Evolutionary conservation across 2,797 vertebrate genomes (phyloP), one percentile per base, ranked within the genome.

Genomic region (Pipistrellus pipistrellus): DNA sequence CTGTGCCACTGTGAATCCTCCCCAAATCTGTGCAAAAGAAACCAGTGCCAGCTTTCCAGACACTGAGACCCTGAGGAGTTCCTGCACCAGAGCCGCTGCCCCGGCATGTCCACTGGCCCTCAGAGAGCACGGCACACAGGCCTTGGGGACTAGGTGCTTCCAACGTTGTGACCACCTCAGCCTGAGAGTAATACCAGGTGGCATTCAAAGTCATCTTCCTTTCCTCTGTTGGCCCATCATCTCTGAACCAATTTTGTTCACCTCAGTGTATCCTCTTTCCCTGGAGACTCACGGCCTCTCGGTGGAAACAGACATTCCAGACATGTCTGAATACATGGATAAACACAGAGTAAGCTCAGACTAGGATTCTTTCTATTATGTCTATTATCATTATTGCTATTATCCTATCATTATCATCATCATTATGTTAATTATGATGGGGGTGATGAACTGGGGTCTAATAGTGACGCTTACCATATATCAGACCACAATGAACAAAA

Each of bases 371-470:
- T 93, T 86, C 90, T 48, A 18, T 68, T 73, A 55, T 57, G 72
- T 80, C 77, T 88, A 78, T 91, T 91, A 82, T 89, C 84, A 72
- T 96, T 75, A 97, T 48, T 73, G 85, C 71, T 76, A 96, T 96
- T 97, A 93, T 95, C 64, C 69, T 72, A 90, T 96, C 84, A 95
- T 88, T 59, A 76, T 84, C 35, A 64, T 82, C 9, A 86, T 95
- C 32, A 71, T 82, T 32, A 83, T 35, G 35, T 82, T 82, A 82
- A 82, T 66, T 66, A 93, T 62, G 55, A 82, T 23, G 32, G 48
- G 85, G 32, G 76, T 51, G 71, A 95, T 64, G 62, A 95, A 94
- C 84, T 72, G 71, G 62, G 72, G 72, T 73, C 85, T 84, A 87
- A 92, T 84, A 95, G 75, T 76, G 72, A 80, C 13, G 48, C 11